A percentile compares a stretch with the other conserved stretches of the same genome.
Conservation (phyloP, 2,888 invertebrate species). For the Elmis aenea region DNA sequence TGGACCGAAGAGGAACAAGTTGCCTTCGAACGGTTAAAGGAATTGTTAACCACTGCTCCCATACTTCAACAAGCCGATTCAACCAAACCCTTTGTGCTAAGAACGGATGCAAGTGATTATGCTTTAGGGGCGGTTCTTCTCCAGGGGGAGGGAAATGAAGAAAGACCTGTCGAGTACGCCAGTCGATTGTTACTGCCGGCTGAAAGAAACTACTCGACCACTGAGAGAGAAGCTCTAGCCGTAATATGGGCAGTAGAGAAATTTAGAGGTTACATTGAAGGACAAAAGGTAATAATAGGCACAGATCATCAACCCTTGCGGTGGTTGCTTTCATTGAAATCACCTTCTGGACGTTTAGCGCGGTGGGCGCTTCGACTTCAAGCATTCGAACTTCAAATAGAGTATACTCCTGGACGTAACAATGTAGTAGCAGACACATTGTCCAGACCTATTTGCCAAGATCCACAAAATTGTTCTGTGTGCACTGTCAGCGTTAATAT, state of each 20-base stretch:
- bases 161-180: constrained; percentile 28
- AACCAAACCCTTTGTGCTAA: constrained; percentile 21
- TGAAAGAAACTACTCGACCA: too few species aligned
- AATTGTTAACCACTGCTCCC: too few species aligned
- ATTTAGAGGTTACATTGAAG: constrained; percentile 42
- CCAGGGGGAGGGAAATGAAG: too few species aligned
- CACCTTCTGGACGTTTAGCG: constrained; percentile 13
- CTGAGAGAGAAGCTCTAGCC: too few species aligned
- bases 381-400: too few species aligned
- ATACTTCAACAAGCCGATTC: constrained; percentile 21
- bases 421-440: neutral
- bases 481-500: neutral
- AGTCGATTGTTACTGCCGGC: too few species aligned
- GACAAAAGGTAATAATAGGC: constrained; percentile 28
- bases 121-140: too few species aligned
- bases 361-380: too few species aligned
- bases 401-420: neutral
- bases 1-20: too few species aligned
- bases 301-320: constrained; percentile 47
- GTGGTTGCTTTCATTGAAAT: constrained; percentile 36
- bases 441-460: neutral
- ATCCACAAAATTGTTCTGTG: too few species aligned
- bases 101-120: constrained; percentile 28
- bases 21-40: too few species aligned
- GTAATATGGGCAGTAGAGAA: constrained; percentile 37